These are phyloP conservation scores for Lanius collurio DNA, from an alignment of 2,113 vertebrate species.

Conservation along the genomic window DNA sequence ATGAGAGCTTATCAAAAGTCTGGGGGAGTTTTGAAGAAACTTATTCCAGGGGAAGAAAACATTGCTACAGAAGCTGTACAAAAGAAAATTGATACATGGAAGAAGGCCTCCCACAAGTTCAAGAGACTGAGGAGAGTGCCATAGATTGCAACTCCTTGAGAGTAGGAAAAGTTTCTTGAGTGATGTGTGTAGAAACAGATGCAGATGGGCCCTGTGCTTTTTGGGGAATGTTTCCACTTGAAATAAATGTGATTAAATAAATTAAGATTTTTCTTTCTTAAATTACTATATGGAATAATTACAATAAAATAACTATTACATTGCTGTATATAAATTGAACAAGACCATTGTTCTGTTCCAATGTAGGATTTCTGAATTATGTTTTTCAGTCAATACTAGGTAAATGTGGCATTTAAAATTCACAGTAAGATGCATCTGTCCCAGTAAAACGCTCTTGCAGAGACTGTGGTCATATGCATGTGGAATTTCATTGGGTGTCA, in stretches of 20 bases:
- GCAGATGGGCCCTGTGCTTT: background rate
- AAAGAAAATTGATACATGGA: background rate
- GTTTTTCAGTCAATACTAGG: background rate
- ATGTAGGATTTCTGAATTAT: background rate
- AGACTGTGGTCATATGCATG: background rate
- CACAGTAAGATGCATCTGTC: background rate
- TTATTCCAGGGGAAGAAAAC: slow-evolving; percentile 12
- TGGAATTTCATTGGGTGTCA: background rate
- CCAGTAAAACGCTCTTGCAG: background rate
- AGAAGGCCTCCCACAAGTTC: background rate
- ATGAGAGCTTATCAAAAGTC: slow-evolving; percentile 32
- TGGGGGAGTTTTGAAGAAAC: slow-evolving; percentile 17
- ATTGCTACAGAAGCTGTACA: background rate
- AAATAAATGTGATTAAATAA: background rate
- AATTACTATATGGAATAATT: background rate
- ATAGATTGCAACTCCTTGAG: background rate
- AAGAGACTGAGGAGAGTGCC: background rate
- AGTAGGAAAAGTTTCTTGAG: background rate
- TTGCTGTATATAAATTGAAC: background rate
- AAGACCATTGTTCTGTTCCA: background rate
- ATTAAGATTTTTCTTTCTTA: background rate
- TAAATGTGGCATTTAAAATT: background rate
- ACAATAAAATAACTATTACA: background rate
- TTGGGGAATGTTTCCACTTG: background rate
- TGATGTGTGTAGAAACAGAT: background rate